Base-by-base conservation (phyloP, 1,140 invertebrate genomes). In the Pinna nobilis region DNA sequence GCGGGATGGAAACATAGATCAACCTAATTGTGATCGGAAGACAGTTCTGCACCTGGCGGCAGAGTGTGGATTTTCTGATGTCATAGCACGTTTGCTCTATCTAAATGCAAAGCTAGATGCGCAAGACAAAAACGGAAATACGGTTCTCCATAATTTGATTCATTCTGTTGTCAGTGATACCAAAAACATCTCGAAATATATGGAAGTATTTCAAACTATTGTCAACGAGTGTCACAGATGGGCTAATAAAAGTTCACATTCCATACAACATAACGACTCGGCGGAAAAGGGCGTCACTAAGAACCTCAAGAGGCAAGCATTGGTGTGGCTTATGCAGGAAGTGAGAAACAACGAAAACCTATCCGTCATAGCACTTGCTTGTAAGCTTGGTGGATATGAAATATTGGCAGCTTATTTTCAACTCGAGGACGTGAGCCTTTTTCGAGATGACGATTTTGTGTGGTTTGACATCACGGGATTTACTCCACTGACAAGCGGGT, bases 1-100 rank as follows among this genome's bases (percentile, higher is more conserved):
- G 70, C 41, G 79, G 20, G 83, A 85, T 66, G 76, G 75, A 1
- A 77, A 84, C 44, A 81, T 85, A 59, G 82, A 85, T 35, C 69
- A 84, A 23, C 75, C 77, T 47, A 85, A 82, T 47, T n/a, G 9
- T 11, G 55, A 70, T 20, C 60, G 32, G 7, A 53, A 50, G 2
- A 81, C 80, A 0, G 60, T 81, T 9, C 68, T 86, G 0, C 83
- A 84, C 53, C 66, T 86, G 30, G 83, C 80, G 2, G 82, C 79
- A 32, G 61, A 57, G 41, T 73, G 74, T 23, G 76, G 78, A n/a
- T 76, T 81, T 61, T 44, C 47, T 1, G 57, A 77, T 9, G 69
- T 59, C 39, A 65, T 83, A 1, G 39, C 41, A 9, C 50, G 77
- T 11, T 53, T 84, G 0, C 74, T 86, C 11, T 51, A 74, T 13